These are phyloP conservation scores for Megaceryle alcyon DNA, from an alignment of 2,797 vertebrate genomes.

Conservation along the genomic window DNA sequence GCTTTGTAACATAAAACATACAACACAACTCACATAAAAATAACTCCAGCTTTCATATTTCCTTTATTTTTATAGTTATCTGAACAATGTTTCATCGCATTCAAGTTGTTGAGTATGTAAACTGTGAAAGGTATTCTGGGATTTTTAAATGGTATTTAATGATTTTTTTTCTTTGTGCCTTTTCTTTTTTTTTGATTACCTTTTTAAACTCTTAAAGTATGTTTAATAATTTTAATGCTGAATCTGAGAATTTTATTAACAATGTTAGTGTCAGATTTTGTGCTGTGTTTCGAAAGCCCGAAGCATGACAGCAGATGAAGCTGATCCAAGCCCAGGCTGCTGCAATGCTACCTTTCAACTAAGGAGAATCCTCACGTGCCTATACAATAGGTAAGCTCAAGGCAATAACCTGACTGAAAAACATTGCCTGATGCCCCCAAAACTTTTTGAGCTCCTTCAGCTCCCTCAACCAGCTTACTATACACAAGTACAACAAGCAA, in stretches of 20 bases:
- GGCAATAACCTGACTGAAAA: background rate
- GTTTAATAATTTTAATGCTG: background rate
- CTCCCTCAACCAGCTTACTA: background rate
- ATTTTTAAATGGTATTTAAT: background rate
- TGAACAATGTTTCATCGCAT: background rate
- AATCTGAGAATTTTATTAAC: constrained; percentile 28
- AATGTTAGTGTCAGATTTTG: background rate
- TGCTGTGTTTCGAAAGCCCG: background rate
- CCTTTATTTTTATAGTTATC: background rate
- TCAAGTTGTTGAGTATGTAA: background rate
- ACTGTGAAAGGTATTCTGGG: background rate
- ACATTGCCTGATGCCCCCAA: background rate
- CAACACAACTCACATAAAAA: background rate
- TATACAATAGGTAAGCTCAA: background rate
- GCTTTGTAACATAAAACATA: background rate
- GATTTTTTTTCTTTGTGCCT: background rate
- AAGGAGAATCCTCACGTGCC: background rate
- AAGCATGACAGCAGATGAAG: background rate
- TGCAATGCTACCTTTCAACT: background rate
- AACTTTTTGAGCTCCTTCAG: background rate
- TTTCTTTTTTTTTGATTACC: background rate
- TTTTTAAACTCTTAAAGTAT: background rate
- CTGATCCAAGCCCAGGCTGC: background rate
- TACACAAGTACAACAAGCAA: background rate
- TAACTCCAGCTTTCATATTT: background rate